A percentile compares a stretch with the other conserved stretches of the same genome.
phyloP scores from a whole-genome alignment of 1,140 invertebrate genomes.

The Antheraea mylitta region DNA sequence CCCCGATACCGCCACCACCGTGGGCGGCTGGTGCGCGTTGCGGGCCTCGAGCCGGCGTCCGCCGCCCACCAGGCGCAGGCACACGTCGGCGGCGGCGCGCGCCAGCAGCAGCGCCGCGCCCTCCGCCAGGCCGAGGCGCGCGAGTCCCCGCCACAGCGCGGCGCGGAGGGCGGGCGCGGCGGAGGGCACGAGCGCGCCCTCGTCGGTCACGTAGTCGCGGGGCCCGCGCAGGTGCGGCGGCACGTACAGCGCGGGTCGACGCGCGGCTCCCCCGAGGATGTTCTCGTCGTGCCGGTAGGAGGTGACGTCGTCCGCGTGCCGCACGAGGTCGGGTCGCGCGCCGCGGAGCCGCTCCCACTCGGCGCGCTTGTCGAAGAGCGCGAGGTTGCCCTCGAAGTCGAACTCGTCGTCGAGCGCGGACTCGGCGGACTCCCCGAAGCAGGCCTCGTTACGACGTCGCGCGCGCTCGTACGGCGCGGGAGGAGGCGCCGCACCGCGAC shows the following conservation, averaged over 20 bases:
- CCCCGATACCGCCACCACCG: conserved; percentile 83
- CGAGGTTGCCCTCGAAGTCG: conserved; percentile 96
- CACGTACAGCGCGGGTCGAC: conserved; percentile 88
- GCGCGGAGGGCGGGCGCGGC: no score
- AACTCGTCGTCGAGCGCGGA: conserved; percentile 85
- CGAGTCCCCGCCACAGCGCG: no score
- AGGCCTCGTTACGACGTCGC: conserved; percentile 73
- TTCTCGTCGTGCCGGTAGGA: conserved; percentile 90
- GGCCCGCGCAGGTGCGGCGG: no score
- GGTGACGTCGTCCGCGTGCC: conserved; percentile 50
- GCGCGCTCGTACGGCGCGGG: conserved; percentile 44
- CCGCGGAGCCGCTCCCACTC: conserved; percentile 83
- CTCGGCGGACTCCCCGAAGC: conserved; percentile 78
- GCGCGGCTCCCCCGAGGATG: conserved; percentile 79
- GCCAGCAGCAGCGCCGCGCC: no score
- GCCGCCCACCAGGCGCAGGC: no score
- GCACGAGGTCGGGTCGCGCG: conserved; percentile 83
- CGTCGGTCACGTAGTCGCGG: no score
- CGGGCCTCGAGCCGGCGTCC: no score
- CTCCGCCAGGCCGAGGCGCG: no score
- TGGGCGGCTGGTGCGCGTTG: no score
- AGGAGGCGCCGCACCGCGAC: conserved; percentile 21
- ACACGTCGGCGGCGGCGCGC: no score
- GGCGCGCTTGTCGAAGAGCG: conserved; percentile 93
- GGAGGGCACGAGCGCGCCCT: no score